Conservation (phyloP, 1,140 invertebrate genomes). For the Brachionus angularis region DNA sequence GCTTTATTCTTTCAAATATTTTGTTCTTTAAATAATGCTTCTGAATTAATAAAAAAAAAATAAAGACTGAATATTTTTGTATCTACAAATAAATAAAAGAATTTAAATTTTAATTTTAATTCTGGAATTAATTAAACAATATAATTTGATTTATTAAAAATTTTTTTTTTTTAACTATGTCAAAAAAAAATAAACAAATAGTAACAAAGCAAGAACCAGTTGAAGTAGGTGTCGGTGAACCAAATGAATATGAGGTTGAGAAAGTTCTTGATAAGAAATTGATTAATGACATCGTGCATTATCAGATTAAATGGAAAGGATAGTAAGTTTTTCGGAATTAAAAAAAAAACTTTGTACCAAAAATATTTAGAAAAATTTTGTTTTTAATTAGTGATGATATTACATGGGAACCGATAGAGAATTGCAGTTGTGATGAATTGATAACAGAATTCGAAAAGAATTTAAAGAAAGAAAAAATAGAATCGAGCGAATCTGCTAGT, state of each 20-base stretch:
- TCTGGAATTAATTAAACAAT: too few relatives aligned
- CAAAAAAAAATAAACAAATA: not conserved
- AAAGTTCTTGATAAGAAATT: not conserved
- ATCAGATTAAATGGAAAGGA: conserved; percentile 39
- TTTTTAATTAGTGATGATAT: not conserved
- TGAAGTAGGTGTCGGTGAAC: not conserved
- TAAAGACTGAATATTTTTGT: too few relatives aligned
- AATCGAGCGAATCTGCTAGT: too few relatives aligned
- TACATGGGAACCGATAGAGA: conserved; percentile 56
- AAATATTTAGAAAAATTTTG: not conserved
- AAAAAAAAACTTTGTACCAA: not conserved
- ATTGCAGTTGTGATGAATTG: conserved; percentile 81
- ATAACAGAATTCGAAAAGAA: conserved; percentile 78
- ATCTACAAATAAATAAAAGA: too few relatives aligned
- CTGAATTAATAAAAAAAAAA: too few relatives aligned
- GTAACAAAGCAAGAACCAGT: not conserved
- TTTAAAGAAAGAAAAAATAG: not conserved
- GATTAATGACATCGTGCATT: not conserved
- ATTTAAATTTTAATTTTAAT: too few relatives aligned
- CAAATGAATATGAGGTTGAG: conserved; percentile 20
- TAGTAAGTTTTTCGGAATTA: conserved; percentile 33
- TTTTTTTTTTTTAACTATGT: too few relatives aligned
- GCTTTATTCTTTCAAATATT: too few relatives aligned
- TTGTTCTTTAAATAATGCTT: too few relatives aligned
- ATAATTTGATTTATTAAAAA: too few relatives aligned